Base-by-base conservation (phyloP, 2,888 invertebrate genomes). In the Apantesis nais region DNA sequence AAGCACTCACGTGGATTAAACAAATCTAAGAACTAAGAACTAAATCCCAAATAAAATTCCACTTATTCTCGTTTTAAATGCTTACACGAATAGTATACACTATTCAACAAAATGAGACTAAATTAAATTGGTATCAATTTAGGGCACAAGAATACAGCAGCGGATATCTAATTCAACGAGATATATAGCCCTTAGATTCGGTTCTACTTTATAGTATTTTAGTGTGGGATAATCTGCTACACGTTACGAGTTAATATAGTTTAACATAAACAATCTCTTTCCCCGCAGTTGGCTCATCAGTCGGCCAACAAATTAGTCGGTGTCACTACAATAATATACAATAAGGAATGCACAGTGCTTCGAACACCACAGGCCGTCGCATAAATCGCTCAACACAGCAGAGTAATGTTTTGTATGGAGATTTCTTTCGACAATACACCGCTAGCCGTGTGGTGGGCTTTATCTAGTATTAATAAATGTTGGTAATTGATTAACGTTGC, bases 371-470 rank as follows among this genome's bases (percentile, higher is more conserved):
- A 83, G 81, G 85, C 88, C 91, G 92, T 92, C 94, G 91, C 90
- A 95, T 95, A 95, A 95, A 95, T 95, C 95, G 88, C 82, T 95
- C 95, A 93, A 90, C 95, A 93, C 91, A 74, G 78, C 78, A 84
- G 91, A 93, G 90, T 94, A 93, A 94, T 94, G 95, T 94, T 95
- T 94, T 94, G 94, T 95, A 95, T 95, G 93, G 94, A 95, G 95
- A 93, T 94, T 95, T 95, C 95, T 95, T 94, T 95, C 95, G 90
- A 91, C 95, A 90, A 88, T 84, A 85, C 86, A 84, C 82, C 86
- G 88, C 88, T 84, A 85, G 88, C 87, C 87, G 89, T 90, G 91
- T 90, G 85, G 88, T 92, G 90, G 92, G 90, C 92, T 92, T 91
- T 93, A 93, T 94, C 94, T 94, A 93, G 92, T 90, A 88, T 89